Percentiles rank a stretch among this genome's conserved stretches.
phyloP scores from a whole-genome alignment of 2,797 vertebrate species.

The Tolypeutes matacus region DNA sequence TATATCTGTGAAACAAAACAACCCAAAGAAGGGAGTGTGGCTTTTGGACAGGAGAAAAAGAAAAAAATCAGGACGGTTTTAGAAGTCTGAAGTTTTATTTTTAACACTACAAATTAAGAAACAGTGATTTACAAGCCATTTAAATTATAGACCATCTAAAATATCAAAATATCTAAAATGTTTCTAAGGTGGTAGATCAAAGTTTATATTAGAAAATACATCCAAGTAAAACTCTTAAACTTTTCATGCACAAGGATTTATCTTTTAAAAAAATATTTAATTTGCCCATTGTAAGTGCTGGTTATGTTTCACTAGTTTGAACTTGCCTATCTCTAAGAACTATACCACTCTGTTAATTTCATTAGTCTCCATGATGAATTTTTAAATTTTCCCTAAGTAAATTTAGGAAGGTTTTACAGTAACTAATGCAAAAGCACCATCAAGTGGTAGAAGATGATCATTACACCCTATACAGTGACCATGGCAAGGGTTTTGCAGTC shows the following conservation, averaged over 20 bases:
- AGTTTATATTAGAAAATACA: conserved; percentile 6
- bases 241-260: background rate
- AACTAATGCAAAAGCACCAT: conserved; percentile 74
- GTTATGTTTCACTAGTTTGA: conserved; percentile 5
- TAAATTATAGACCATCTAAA: background rate
- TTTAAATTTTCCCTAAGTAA: conserved; percentile 50
- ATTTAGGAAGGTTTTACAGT: conserved; percentile 45
- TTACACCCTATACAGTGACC: conserved; percentile 38
- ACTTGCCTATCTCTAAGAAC: background rate
- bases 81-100: background rate
- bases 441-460: conserved; percentile 75
- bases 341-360: conserved; percentile 41
- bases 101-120: conserved; percentile 42
- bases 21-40: background rate
- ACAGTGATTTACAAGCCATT: background rate
- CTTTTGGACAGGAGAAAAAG: background rate
- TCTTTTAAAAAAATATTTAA: conserved; percentile 13
- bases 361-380: conserved; percentile 27
- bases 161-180: conserved; percentile 9
- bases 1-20: background rate
- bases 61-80: conserved; percentile 24
- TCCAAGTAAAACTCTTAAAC: background rate
- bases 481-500: background rate
- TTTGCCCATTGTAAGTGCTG: background rate
- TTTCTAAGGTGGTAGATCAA: background rate